Percentiles rank a stretch among this genome's conserved stretches.
Evolutionary conservation across 2,888 invertebrate genomes (phyloP).

Genomic region (Aphelenchoides bicaudatus): DNA sequence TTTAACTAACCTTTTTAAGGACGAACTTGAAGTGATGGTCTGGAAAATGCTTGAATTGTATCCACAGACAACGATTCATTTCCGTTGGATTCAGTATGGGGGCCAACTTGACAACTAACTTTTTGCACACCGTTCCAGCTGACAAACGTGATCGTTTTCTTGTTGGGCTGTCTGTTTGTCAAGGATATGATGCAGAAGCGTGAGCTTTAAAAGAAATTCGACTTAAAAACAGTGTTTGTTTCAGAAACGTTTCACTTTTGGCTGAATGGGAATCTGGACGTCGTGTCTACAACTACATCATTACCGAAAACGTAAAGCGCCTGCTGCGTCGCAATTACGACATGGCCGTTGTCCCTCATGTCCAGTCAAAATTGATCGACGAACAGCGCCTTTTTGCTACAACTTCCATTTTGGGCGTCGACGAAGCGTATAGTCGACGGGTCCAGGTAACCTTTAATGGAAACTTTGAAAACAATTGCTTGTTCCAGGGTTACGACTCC

Average conservation of each 20-base stretch:
- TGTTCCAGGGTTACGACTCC: constrained; percentile 3
- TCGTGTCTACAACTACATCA: constrained; percentile 81
- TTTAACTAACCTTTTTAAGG: constrained; percentile 66
- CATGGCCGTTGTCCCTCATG: constrained; percentile 61
- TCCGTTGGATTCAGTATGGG: constrained; percentile 89
- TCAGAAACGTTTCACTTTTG: constrained; percentile 32
- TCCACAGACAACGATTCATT: constrained; percentile 70
- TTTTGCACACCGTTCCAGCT: constrained; percentile 64
- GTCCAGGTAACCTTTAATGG: constrained; percentile 24
- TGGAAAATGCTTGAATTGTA: constrained; percentile 72
- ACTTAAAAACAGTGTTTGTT: neutral
- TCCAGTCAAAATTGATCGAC: constrained; percentile 47
- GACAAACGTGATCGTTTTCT: constrained; percentile 28
- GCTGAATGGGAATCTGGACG: constrained; percentile 63
- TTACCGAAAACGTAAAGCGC: constrained; percentile 85
- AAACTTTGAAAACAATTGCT: neutral
- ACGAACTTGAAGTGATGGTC: constrained; percentile 81
- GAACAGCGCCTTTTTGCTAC: constrained; percentile 78
- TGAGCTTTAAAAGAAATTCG: constrained; percentile 79
- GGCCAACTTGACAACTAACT: constrained; percentile 86
- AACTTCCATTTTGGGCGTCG: constrained; percentile 80
- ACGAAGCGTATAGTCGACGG: constrained; percentile 75
- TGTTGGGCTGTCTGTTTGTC: constrained; percentile 82
- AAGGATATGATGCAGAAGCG: constrained; percentile 88
- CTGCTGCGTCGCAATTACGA: constrained; percentile 80